Conservation (phyloP, 2,113 vertebrate species). For the Emydura subglobosa region DNA sequence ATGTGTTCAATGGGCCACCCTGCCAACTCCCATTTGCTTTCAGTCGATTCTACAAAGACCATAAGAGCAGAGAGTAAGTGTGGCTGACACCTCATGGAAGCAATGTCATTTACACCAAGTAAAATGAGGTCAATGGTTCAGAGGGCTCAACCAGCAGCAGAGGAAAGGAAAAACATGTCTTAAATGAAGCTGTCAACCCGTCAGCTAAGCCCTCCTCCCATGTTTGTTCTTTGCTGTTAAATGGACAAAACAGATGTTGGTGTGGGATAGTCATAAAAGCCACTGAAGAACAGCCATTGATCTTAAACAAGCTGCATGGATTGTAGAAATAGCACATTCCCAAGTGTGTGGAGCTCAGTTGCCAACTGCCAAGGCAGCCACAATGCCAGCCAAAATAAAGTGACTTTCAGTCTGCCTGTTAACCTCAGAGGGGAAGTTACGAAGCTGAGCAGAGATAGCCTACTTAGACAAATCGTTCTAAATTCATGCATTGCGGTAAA, state of each 20-base stretch:
- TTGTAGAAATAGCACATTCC: neutral
- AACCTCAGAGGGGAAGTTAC: neutral
- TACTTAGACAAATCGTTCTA: neutral
- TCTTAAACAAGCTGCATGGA: neutral
- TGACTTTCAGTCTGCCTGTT: neutral
- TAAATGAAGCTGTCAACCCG: neutral
- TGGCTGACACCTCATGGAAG: neutral
- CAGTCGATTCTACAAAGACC: neutral
- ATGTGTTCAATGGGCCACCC: too few relatives aligned
- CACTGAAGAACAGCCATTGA: neutral
- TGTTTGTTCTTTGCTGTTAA: neutral
- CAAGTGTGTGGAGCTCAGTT: neutral
- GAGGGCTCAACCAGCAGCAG: neutral
- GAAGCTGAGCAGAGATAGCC: neutral
- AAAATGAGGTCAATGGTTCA: neutral
- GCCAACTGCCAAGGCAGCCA: neutral
- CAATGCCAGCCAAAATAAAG: neutral
- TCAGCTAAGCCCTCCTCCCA: fast-evolving
- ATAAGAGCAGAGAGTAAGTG: neutral
- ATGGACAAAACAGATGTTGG: neutral
- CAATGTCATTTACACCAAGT: neutral
- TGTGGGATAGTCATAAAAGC: neutral
- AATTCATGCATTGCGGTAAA: neutral
- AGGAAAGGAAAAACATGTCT: neutral
- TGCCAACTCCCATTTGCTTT: neutral